These are phyloP conservation scores for Oeneis ivallda DNA, from an alignment of 2,888 invertebrate species.

Conservation along the genomic window DNA sequence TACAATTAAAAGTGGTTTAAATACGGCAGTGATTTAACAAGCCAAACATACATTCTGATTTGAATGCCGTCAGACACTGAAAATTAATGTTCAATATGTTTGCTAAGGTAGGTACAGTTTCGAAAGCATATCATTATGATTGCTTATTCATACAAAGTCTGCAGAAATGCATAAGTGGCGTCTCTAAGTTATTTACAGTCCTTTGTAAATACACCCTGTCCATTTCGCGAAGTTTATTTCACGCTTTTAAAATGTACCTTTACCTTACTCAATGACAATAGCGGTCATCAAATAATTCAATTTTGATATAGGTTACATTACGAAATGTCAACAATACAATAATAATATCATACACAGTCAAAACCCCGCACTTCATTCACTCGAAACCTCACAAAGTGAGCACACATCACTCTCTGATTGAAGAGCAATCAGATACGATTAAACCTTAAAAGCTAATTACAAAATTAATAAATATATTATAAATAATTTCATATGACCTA, in stretches of 20 bases:
- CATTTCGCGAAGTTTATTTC: not conserved
- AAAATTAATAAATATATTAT: slow-evolving; percentile 73
- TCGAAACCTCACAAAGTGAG: slow-evolving; percentile 67
- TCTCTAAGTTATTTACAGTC: not conserved
- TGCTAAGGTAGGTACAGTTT: not conserved
- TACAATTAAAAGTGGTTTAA: slow-evolving; percentile 64
- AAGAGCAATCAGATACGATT: slow-evolving; percentile 66
- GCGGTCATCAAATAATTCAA: slow-evolving; percentile 31
- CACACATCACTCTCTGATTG: slow-evolving; percentile 62
- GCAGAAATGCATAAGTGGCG: not conserved
- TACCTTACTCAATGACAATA: slow-evolving; percentile 7
- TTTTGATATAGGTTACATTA: slow-evolving; percentile 51
- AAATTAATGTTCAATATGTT: slow-evolving; percentile 5
- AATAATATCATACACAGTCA: slow-evolving; percentile 57
- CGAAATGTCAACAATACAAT: slow-evolving; percentile 60
- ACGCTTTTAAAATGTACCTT: slow-evolving; percentile 6
- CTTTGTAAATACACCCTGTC: slow-evolving; percentile 2
- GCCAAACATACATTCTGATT: slow-evolving; percentile 56
- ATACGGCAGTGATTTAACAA: slow-evolving; percentile 78
- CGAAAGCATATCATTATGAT: not conserved
- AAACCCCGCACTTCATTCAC: slow-evolving; percentile 66
- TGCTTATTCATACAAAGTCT: not conserved
- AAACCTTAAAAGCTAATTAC: slow-evolving; percentile 68
- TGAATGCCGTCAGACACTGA: slow-evolving; percentile 29
- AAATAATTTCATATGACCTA: slow-evolving; percentile 74